A percentile compares a stretch with the other conserved stretches of the same genome.
Evolutionary conservation across 2,888 invertebrate species (phyloP).

Genomic region (Brassicogethes aeneus): DNA sequence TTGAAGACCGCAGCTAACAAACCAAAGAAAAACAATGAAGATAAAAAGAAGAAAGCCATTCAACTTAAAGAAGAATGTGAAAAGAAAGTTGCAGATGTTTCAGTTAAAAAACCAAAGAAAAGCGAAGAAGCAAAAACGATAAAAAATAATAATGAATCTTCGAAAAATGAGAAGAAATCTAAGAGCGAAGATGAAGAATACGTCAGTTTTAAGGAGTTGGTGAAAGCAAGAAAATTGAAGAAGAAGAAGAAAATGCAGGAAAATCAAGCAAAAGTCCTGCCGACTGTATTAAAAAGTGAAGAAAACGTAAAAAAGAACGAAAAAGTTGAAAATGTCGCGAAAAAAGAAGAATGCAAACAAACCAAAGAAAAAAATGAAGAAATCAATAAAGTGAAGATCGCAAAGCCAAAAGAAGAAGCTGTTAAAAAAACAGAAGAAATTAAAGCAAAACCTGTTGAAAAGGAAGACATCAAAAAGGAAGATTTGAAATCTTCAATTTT

Average conservation of each 20-base stretch:
- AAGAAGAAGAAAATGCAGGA: slow-evolving; percentile 21
- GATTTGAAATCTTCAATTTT: too few species aligned
- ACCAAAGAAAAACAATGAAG: slow-evolving; percentile 5
- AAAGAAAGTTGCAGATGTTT: not conserved
- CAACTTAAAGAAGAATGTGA: not conserved
- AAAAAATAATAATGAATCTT: slow-evolving; percentile 6
- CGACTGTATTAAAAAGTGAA: not conserved
- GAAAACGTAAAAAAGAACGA: not conserved
- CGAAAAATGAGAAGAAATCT: slow-evolving; percentile 6
- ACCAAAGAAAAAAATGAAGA: slow-evolving; percentile 14
- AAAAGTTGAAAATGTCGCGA: not conserved
- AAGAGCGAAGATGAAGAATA: slow-evolving; percentile 17
- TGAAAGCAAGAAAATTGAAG: slow-evolving; percentile 23
- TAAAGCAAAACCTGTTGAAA: too few species aligned
- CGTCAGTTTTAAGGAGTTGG: slow-evolving; percentile 23
- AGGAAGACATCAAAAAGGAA: too few species aligned
- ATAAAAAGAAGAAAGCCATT: not conserved
- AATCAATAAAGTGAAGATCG: slow-evolving; percentile 6
- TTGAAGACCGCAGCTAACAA: slow-evolving; percentile 4
- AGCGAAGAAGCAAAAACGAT: slow-evolving; percentile 7
- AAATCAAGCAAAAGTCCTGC: not conserved
- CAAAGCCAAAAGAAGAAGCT: slow-evolving; percentile 4
- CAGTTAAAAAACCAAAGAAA: not conserved
- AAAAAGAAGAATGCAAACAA: slow-evolving; percentile 2
- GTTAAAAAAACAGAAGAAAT: not conserved